phyloP scores from a whole-genome alignment of 2,113 vertebrate species.

The Geococcyx californianus region DNA sequence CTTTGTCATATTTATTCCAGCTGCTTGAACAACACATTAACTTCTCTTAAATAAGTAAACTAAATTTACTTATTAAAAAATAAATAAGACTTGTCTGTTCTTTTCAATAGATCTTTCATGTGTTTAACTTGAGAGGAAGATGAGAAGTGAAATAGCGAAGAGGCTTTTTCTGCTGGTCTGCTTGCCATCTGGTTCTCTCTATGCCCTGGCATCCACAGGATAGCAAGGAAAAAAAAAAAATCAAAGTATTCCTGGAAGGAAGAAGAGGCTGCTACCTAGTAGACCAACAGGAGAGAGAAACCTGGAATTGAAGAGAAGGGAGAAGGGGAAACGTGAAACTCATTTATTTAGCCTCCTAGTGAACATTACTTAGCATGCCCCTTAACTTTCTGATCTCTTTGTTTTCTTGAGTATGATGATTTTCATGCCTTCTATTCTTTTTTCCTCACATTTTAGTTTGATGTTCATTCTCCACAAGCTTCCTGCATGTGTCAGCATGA shows the following conservation, averaged over 20 bases:
- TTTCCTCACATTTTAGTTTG: slow-evolving; percentile 37
- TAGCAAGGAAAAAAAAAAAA: slow-evolving; percentile 47
- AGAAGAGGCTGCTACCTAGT: slow-evolving; percentile 67
- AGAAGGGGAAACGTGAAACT: slow-evolving; percentile 66
- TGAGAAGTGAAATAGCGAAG: slow-evolving; percentile 61
- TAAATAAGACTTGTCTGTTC: slow-evolving; percentile 67
- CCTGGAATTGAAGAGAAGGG: slow-evolving; percentile 53
- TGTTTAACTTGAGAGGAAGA: slow-evolving; percentile 73
- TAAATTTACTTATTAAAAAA: slow-evolving; percentile 58
- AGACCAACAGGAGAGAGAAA: slow-evolving; percentile 73
- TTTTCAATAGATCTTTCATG: slow-evolving; percentile 62
- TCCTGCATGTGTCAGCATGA: slow-evolving; percentile 26
- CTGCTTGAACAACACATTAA: slow-evolving; percentile 46
- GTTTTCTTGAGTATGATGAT: slow-evolving; percentile 60
- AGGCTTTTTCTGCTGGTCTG: slow-evolving; percentile 59
- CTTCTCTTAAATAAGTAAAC: slow-evolving; percentile 64
- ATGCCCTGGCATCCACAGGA: slow-evolving; percentile 72
- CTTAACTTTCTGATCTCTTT: slow-evolving; percentile 72
- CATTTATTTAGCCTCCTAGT: slow-evolving; percentile 75
- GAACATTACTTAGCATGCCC: slow-evolving; percentile 69
- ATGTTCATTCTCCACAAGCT: slow-evolving; percentile 47
- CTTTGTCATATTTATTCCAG: slow-evolving; percentile 49
- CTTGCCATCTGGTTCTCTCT: slow-evolving; percentile 72
- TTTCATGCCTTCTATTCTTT: slow-evolving; percentile 75
- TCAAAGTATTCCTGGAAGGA: slow-evolving; percentile 72